phyloP scores from a whole-genome alignment of 2,888 invertebrate species.

The Cheilosia urbana region DNA sequence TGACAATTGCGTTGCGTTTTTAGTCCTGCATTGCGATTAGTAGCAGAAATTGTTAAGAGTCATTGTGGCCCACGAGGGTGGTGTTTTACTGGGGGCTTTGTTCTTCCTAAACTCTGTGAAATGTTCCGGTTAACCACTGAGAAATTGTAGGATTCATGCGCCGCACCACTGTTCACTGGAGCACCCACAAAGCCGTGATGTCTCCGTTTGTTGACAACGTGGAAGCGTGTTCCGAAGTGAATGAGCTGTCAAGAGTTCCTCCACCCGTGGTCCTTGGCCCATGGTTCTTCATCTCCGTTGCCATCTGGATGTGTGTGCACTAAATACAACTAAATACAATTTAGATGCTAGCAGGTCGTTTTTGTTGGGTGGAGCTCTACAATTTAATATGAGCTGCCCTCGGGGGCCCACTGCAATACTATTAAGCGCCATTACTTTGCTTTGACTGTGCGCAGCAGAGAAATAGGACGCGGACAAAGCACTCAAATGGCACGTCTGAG shows the following conservation, averaged over 20 bases:
- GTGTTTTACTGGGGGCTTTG: constrained; percentile 70
- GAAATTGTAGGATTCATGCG: constrained; percentile 49
- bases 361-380: constrained; percentile 16
- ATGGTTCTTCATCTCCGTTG: not conserved
- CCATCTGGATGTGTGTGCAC: constrained; percentile 5
- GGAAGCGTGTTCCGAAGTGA: constrained; percentile 37
- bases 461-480: constrained; percentile 30
- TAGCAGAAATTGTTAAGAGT: constrained; percentile 53
- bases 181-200: constrained; percentile 45
- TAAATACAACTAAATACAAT: constrained; percentile 40
- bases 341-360: constrained; percentile 26
- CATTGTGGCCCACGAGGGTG: constrained; percentile 45
- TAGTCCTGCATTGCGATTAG: constrained; percentile 63
- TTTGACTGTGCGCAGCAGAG: constrained; percentile 16
- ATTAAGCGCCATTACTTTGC: constrained; percentile 51
- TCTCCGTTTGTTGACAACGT: constrained; percentile 52
- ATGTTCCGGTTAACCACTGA: constrained; percentile 71
- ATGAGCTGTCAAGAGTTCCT: constrained; percentile 3
- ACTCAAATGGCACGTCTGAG: constrained; percentile 38
- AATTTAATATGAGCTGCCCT: constrained; percentile 34
- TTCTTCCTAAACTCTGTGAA: constrained; percentile 56
- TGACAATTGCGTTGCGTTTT: constrained; percentile 68
- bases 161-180: constrained; percentile 12
- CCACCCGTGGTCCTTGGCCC: not conserved
- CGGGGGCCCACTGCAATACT: not conserved